Conservation (phyloP, 2,113 vertebrate species). For the Blennius ocellaris region DNA sequence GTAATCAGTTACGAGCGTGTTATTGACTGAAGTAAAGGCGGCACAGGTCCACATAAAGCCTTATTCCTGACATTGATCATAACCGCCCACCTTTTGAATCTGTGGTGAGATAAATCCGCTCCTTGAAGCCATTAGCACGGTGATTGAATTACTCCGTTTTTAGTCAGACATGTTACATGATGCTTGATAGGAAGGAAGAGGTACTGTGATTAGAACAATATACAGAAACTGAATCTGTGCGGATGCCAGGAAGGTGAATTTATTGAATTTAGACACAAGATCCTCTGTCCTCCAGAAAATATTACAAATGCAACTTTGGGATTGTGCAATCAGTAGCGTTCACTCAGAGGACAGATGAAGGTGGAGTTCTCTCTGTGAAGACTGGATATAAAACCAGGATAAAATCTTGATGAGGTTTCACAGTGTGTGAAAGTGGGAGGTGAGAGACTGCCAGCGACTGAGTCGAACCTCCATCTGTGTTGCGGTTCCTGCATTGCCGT, state of each 20-base stretch:
- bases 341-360: neutral
- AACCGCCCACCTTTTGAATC: neutral
- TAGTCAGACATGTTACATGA: constrained; percentile 51
- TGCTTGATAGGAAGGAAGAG: constrained; percentile 26
- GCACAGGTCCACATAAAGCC: no score
- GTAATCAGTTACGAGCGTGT: no score
- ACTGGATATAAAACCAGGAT: constrained; percentile 22
- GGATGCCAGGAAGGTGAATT: neutral
- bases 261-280: neutral
- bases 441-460: constrained; percentile 60
- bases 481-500: constrained; percentile 17
- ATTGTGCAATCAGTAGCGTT: constrained; percentile 18
- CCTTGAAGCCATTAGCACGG: constrained; percentile 24
- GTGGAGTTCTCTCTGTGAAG: constrained; percentile 17
- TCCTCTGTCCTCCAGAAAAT: constrained; percentile 8
- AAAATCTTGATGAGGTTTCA: constrained; percentile 43
- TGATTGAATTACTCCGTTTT: constrained; percentile 52
- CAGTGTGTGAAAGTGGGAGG: constrained; percentile 68
- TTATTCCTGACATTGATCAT: no score
- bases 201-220: neutral
- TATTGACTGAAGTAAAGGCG: no score
- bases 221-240: constrained; percentile 2
- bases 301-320: neutral
- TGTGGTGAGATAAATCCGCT: constrained; percentile 15
- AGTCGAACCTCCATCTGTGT: constrained; percentile 67